phyloP scores from a whole-genome alignment of 2,797 vertebrate species.

The Pygocentrus nattereri region DNA sequence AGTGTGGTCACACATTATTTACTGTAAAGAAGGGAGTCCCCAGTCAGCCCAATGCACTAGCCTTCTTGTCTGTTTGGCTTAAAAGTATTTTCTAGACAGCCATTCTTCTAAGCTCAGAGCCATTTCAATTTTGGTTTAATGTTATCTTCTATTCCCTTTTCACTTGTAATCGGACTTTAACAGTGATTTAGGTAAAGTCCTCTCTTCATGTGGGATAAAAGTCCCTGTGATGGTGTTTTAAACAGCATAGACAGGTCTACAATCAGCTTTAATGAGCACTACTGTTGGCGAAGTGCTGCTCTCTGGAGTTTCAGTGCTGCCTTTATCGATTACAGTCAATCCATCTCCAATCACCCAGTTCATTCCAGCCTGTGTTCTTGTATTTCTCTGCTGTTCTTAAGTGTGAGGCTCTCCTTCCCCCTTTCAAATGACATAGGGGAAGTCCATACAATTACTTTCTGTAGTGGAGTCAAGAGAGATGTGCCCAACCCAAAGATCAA shows the following conservation, averaged over 20 bases:
- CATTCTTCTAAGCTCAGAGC: too few relatives aligned
- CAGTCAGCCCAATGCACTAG: too few relatives aligned
- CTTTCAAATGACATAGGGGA: not conserved
- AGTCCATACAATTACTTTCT: not conserved
- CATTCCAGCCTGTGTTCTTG: not conserved
- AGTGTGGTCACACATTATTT: too few relatives aligned
- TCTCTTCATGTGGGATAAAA: constrained; percentile 19
- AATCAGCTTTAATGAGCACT: constrained; percentile 7
- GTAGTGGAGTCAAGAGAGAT: not conserved
- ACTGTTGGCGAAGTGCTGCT: not conserved
- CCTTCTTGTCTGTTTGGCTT: not conserved
- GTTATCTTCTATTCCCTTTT: not conserved
- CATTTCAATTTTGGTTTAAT: not conserved
- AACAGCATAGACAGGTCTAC: not conserved
- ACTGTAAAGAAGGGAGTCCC: not conserved
- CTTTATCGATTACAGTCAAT: constrained; percentile 1
- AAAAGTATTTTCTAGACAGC: not conserved
- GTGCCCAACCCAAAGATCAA: not conserved
- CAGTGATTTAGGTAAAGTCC: not conserved
- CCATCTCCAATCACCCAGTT: not conserved
- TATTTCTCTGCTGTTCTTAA: not conserved
- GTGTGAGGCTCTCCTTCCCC: not conserved
- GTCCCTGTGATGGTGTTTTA: not conserved
- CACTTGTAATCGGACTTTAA: not conserved
- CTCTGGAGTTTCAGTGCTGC: not conserved